A percentile compares a stretch with the other conserved stretches of the same genome.
Conservation (phyloP, 2,113 vertebrate genomes). For the Lasiurus borealis region DNA sequence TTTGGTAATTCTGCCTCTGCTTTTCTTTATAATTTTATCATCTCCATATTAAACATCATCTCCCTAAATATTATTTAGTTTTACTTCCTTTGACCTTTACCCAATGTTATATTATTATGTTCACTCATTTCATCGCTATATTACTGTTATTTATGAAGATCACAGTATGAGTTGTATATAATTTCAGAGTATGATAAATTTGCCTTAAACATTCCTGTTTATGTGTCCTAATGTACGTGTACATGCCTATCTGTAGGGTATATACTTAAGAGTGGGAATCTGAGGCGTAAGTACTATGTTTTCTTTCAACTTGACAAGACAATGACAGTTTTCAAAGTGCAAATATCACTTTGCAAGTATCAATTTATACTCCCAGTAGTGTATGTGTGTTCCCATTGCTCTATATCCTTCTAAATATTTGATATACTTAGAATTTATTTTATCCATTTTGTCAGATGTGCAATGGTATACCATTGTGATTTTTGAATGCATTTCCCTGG, state of each 20-base stretch:
- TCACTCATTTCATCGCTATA: neutral
- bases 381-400: neutral
- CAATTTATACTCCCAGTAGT: neutral
- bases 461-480: neutral
- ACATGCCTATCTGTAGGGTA: neutral
- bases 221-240: neutral
- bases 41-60: neutral
- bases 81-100: neutral
- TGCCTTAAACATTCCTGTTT: neutral
- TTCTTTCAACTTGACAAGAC: neutral
- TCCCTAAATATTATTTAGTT: neutral
- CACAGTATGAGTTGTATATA: neutral
- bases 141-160: neutral
- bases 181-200: neutral
- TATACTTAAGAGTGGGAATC: neutral
- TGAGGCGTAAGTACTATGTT: neutral
- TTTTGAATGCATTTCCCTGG: neutral
- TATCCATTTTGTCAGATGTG: neutral
- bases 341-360: neutral
- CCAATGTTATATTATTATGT: neutral
- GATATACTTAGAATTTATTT: neutral
- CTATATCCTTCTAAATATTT: neutral
- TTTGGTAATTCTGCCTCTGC: neutral
- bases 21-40: conserved; percentile 18
- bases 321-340: neutral